phyloP scores from a whole-genome alignment of 2,888 invertebrate genomes.

The Cacoxenus indagator region DNA sequence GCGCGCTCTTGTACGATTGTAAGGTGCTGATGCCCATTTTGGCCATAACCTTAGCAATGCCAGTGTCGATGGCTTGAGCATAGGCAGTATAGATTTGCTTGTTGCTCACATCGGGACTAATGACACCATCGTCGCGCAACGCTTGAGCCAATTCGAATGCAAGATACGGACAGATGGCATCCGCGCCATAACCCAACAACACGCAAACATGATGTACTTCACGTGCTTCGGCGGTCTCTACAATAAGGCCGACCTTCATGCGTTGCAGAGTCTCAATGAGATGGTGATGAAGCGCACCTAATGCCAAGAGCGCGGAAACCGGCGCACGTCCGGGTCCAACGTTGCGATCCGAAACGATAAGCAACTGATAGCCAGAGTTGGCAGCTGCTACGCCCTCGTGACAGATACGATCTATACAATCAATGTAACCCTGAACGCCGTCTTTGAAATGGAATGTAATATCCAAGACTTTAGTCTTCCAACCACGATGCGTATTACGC shows the following conservation, averaged over 20 bases:
- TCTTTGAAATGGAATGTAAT: conserved; percentile 86
- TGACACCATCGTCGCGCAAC: conserved; percentile 86
- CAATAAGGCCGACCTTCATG: conserved; percentile 94
- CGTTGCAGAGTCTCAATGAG: conserved; percentile 94
- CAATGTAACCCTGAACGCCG: conserved; percentile 82
- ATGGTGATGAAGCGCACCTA: conserved; percentile 96
- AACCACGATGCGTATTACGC: conserved; percentile 85
- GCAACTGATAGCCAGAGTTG: conserved; percentile 81
- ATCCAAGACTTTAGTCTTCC: conserved; percentile 90
- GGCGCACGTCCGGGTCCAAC: conserved; percentile 78
- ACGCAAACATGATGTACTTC: conserved; percentile 98
- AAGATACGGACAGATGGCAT: conserved; percentile 97
- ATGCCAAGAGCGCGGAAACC: conserved; percentile 84
- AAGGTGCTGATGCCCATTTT: conserved; percentile 99
- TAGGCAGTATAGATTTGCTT: conserved; percentile 88
- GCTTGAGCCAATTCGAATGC: conserved; percentile 93
- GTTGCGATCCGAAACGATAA: conserved; percentile 87
- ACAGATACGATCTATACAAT: conserved; percentile 85
- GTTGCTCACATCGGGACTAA: conserved; percentile 83
- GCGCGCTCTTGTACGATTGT: conserved; percentile 98
- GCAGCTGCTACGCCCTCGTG: conserved; percentile 87
- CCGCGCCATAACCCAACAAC: conserved; percentile 94
- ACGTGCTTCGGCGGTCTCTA: conserved; percentile 97
- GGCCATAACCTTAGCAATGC: conserved; percentile 95
- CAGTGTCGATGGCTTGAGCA: conserved; percentile 90